Evolutionary conservation across 2,113 vertebrate species (phyloP).

Genomic region (Oenanthe oenanthe): DNA sequence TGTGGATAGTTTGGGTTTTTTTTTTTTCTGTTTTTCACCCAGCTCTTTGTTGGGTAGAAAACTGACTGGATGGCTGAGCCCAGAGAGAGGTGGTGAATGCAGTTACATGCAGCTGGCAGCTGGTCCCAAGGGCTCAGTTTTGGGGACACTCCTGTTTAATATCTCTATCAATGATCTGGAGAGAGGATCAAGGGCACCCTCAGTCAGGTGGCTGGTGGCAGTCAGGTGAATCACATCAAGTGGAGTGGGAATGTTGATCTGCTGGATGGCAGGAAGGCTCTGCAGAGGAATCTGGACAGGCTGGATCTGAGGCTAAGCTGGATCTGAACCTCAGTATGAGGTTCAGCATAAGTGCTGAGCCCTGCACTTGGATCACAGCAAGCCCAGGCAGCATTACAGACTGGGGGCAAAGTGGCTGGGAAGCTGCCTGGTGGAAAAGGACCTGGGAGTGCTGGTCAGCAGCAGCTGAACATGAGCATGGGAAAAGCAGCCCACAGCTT

Average conservation of each 20-base stretch:
- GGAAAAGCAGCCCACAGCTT: not conserved
- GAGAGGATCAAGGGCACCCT: not conserved
- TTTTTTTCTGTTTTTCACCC: not conserved
- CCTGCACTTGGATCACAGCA: not conserved
- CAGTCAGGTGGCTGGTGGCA: not conserved
- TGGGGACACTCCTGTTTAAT: not conserved
- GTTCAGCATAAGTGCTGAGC: not conserved
- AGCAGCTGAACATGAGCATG: not conserved
- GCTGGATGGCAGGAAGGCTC: not conserved
- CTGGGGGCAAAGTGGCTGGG: not conserved
- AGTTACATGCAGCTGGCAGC: not conserved
- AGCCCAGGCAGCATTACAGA: not conserved
- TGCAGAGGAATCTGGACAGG: not conserved
- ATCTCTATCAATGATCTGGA: not conserved
- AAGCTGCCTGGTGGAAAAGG: fast-evolving
- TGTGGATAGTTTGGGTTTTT: not conserved
- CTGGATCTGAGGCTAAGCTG: not conserved
- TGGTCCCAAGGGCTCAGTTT: fast-evolving
- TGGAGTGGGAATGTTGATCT: not conserved
- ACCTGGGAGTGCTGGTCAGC: not conserved
- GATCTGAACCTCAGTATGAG: not conserved
- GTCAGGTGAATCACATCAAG: not conserved
- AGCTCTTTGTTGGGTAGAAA: not conserved
- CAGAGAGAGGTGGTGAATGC: not conserved
- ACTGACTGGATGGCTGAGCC: not conserved